Base-by-base conservation (phyloP, 1,140 invertebrate genomes). In the Leptoteleia sp. region DNA sequence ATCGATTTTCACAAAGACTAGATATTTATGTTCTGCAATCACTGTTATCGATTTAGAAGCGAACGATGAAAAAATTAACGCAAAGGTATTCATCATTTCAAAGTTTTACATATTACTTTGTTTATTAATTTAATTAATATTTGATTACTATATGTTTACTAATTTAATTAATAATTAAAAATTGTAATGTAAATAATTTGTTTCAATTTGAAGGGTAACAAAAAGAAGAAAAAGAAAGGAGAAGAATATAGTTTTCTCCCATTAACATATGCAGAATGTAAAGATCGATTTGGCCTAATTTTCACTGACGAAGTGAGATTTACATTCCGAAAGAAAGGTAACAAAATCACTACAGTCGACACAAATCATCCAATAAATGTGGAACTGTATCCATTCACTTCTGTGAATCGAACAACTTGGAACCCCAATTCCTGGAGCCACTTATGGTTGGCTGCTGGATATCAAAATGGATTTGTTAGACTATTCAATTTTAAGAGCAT, bases 401-500 rank as follows among this genome's bases (percentile, higher is more conserved):
- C 88, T 3, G 82, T 83, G 0, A 89, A 89, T 57, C 78, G 79
- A 54, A 65, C 90, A 7, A 71, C 84, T 2, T 91, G 89, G 88
- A 91, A 90, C 81, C 86, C 89, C 16, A 91, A 91, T 76, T 29
- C 78, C 1, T 88, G 84, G 81, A 89, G 89, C 80, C 89, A 89
- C 57, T 61, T 88, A 4, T 90, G 87, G 87, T 57, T 90, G 8
- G 84, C 83, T 4, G 79, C 76, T 2, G 89, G 89, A 3, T 89
- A 90, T 61, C 88, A 91, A 72, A 90, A 87, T 70, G 90, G 90
- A 16, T 83, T 91, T 9, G 81, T 90, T 7, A 81, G 90, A 55
- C 31, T 90, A 17, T 72, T 89, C 15, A 81, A 83, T 57, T 85
- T 90, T 2, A 87, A 81, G 48, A 81, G 43, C 3, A 55, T 89